phyloP scores from a whole-genome alignment of 1,140 invertebrate genomes.

The Musca vetustissima region DNA sequence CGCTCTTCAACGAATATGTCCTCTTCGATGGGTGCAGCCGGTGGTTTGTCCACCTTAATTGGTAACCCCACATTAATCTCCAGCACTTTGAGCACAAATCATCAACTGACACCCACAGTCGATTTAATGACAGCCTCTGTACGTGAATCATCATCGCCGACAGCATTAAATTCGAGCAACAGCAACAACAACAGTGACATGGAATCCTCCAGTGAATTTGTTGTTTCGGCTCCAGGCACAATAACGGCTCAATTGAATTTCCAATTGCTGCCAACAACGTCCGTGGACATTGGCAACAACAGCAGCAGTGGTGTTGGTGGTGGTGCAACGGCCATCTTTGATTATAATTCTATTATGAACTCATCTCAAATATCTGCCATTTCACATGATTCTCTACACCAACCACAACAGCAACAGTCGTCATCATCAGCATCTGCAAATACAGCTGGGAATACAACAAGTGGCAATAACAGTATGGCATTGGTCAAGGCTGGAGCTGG shows the following conservation, averaged over 20 bases:
- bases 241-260: constrained; percentile 49
- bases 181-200: constrained; percentile 24
- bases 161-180: background rate
- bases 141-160: background rate
- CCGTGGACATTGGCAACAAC: too few species aligned
- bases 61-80: constrained; percentile 31
- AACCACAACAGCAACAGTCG: constrained; percentile 32
- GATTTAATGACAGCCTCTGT: constrained; percentile 13
- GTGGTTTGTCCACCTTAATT: constrained; percentile 22
- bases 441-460: constrained; percentile 19
- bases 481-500: constrained; percentile 31
- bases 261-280: constrained; percentile 40
- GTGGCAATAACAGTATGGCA: background rate
- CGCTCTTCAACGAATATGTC: constrained; percentile 26
- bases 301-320: constrained; percentile 27
- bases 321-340: constrained; percentile 25
- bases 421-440: constrained; percentile 25
- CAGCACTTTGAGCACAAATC: constrained; percentile 22
- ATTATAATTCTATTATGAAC: constrained; percentile 53
- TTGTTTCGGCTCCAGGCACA: constrained; percentile 37
- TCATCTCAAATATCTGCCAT: constrained; percentile 54
- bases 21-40: background rate
- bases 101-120: constrained; percentile 9
- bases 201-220: constrained; percentile 29
- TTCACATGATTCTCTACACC: constrained; percentile 51